These are phyloP conservation scores for Alauda arvensis DNA, from an alignment of 2,797 vertebrate species.

Conservation along the genomic window DNA sequence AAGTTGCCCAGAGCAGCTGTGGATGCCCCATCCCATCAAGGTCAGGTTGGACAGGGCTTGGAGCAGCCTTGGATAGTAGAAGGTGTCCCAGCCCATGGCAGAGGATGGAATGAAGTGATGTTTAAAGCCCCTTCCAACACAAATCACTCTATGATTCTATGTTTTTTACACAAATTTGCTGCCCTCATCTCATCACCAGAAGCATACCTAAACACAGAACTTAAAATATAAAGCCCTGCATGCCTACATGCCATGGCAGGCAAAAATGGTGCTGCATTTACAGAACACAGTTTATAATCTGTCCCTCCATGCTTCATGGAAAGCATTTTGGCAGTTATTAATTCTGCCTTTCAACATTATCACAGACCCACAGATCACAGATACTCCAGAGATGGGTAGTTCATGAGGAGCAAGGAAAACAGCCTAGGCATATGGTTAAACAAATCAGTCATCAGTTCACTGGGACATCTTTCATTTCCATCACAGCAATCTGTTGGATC, in stretches of 20 bases:
- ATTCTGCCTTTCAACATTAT: background rate
- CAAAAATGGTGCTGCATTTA: background rate
- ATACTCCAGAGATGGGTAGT: background rate
- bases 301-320: background rate
- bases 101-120: background rate
- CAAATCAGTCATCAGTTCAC: conserved; percentile 14
- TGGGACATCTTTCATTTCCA: conserved; percentile 5
- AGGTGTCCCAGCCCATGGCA: background rate
- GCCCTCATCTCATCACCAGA: background rate
- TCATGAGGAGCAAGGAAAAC: background rate
- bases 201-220: accelerated
- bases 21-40: background rate
- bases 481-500: conserved; percentile 10
- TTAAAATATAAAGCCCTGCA: accelerated
- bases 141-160: background rate
- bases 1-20: background rate
- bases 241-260: background rate
- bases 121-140: background rate
- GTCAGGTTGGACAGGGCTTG: background rate
- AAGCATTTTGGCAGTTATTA: background rate
- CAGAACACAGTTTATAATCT: background rate
- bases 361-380: background rate
- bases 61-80: background rate
- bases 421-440: background rate
- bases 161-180: background rate